phyloP scores from a whole-genome alignment of 2,888 invertebrate species.

The Podotricha telesiphe region DNA sequence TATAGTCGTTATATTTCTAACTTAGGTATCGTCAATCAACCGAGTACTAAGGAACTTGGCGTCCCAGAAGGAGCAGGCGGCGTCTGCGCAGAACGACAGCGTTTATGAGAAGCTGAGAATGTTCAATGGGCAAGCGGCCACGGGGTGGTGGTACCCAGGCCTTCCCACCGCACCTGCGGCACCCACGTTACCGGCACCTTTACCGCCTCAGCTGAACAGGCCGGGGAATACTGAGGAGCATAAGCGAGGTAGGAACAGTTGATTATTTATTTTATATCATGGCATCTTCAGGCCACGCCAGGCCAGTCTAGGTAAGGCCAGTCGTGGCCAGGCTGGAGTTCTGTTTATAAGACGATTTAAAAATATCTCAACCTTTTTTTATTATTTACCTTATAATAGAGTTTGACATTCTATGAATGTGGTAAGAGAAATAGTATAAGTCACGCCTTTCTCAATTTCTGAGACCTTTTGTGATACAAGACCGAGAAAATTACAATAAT shows the following conservation, averaged over 20 bases:
- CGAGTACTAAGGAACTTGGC: conserved; percentile 97
- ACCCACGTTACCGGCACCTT: conserved; percentile 88
- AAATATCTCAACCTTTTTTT: too few species aligned
- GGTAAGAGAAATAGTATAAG: too few species aligned
- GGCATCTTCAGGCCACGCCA: too few species aligned
- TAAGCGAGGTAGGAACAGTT: conserved; percentile 86
- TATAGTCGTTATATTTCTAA: neutral
- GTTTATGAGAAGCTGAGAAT: conserved; percentile 97
- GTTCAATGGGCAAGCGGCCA: conserved; percentile 95
- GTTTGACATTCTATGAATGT: too few species aligned
- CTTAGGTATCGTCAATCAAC: conserved; percentile 98
- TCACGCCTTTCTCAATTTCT: neutral
- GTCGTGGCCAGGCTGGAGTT: too few species aligned
- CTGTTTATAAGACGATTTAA: too few species aligned
- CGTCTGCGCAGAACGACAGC: conserved; percentile 90
- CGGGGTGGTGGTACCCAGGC: conserved; percentile 94
- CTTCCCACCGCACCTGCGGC: conserved; percentile 89
- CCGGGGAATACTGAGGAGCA: conserved; percentile 86
- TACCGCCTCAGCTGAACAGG: conserved; percentile 84
- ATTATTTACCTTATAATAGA: too few species aligned
- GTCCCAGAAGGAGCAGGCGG: conserved; percentile 97
- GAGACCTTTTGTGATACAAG: neutral
- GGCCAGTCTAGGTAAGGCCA: too few species aligned
- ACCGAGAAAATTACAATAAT: too few species aligned
- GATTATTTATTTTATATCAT: neutral